A percentile compares a stretch with the other conserved stretches of the same genome.
phyloP scores from a whole-genome alignment of 2,113 vertebrate species.

The Nothoprocta pentlandii region DNA sequence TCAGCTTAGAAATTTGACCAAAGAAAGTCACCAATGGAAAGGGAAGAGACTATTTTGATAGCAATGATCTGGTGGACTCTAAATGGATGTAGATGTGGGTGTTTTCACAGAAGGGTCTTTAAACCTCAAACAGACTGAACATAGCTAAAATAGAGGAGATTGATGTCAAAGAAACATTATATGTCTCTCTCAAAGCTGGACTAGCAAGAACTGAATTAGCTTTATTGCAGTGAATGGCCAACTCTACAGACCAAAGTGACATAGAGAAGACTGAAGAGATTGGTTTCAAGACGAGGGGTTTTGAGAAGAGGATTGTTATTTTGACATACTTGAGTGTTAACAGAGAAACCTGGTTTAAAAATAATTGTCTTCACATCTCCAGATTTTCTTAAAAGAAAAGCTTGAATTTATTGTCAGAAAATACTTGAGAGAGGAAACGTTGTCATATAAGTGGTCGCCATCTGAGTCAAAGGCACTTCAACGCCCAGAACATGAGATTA shows the following conservation, averaged over 20 bases:
- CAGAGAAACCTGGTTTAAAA: not conserved
- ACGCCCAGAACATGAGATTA: not conserved
- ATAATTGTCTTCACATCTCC: not conserved
- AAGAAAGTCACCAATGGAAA: not conserved
- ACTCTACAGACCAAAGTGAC: not conserved
- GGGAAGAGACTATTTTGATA: not conserved
- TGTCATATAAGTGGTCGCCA: not conserved
- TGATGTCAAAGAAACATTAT: not conserved
- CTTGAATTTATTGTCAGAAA: not conserved
- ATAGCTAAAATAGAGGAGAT: not conserved
- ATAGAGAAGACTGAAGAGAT: not conserved
- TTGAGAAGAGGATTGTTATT: not conserved
- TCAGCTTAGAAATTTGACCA: not conserved
- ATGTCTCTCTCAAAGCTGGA: not conserved
- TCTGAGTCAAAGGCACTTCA: constrained; percentile 5
- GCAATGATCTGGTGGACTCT: not conserved
- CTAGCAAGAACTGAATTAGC: not conserved
- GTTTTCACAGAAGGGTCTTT: not conserved
- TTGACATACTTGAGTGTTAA: not conserved
- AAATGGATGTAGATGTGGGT: not conserved
- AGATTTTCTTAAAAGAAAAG: not conserved
- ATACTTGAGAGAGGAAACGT: not conserved
- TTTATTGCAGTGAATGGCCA: not conserved
- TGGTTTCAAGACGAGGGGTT: not conserved
- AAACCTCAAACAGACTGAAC: not conserved